Percentiles rank a stretch among this genome's conserved stretches.
phyloP scores from a whole-genome alignment of 2,797 vertebrate genomes.

The Enteromius viviparus region DNA sequence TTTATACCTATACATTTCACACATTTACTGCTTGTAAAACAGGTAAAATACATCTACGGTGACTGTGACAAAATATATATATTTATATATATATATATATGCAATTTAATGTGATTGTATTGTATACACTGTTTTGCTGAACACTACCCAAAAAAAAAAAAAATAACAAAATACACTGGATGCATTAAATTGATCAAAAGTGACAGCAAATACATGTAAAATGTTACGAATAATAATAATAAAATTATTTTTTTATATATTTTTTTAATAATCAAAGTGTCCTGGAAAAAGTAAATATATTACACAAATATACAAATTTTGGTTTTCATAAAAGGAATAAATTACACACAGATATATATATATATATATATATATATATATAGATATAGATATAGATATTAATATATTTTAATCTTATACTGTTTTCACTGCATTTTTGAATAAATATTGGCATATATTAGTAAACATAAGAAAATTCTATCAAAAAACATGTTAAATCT shows the following conservation, averaged over 20 bases:
- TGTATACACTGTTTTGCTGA: no score
- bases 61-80: neutral
- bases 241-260: no score
- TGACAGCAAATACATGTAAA: neutral
- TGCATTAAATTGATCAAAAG: neutral
- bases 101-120: neutral
- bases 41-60: neutral
- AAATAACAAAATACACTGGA: neutral
- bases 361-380: no score
- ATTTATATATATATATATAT: no score
- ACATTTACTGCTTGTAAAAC: constrained; percentile 23
- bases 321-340: neutral
- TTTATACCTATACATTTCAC: constrained; percentile 8
- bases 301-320: no score
- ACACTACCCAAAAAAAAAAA: neutral
- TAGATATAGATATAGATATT: no score
- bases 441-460: neutral
- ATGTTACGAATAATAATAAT: neutral
- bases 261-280: neutral
- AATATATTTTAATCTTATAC: no score
- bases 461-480: no score
- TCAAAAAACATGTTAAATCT: no score
- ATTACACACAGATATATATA: no score
- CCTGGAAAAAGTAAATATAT: neutral
- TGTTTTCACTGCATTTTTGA: neutral